These are phyloP conservation scores for Clanis bilineata DNA, from an alignment of 2,888 invertebrate species.

Conservation along the genomic window DNA sequence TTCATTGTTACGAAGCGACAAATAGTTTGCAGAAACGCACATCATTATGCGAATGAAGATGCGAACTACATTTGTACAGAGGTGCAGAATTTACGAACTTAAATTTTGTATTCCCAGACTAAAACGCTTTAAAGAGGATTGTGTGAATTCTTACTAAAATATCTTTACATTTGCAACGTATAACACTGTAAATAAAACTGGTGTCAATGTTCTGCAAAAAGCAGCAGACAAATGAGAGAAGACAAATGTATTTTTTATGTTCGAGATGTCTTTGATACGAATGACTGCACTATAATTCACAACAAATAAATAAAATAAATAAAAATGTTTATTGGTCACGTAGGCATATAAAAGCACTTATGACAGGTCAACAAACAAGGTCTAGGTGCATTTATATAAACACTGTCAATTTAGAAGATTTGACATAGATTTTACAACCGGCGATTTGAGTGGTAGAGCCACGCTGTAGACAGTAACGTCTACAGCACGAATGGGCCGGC, in stretches of 20 bases:
- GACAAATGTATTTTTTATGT: slow-evolving; percentile 1
- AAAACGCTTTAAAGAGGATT: not conserved
- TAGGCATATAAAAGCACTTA: no score
- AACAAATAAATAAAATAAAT: not conserved
- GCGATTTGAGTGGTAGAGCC: no score
- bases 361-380: no score
- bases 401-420: no score
- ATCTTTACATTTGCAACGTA: not conserved
- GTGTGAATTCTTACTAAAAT: not conserved
- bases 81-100: not conserved
- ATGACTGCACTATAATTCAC: not conserved
- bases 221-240: slow-evolving; percentile 5
- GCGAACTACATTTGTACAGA: not conserved
- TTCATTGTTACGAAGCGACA: not conserved
- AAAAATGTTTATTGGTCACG: no score
- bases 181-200: slow-evolving; percentile 1
- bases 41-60: not conserved
- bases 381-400: no score
- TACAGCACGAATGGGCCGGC: no score
- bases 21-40: no score
- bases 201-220: slow-evolving; percentile 7
- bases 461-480: no score
- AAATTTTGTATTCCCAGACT: not conserved
- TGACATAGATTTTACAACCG: no score
- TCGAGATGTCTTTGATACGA: not conserved